Conservation (phyloP, 2,888 invertebrate species). For the Dasypolia templi region DNA sequence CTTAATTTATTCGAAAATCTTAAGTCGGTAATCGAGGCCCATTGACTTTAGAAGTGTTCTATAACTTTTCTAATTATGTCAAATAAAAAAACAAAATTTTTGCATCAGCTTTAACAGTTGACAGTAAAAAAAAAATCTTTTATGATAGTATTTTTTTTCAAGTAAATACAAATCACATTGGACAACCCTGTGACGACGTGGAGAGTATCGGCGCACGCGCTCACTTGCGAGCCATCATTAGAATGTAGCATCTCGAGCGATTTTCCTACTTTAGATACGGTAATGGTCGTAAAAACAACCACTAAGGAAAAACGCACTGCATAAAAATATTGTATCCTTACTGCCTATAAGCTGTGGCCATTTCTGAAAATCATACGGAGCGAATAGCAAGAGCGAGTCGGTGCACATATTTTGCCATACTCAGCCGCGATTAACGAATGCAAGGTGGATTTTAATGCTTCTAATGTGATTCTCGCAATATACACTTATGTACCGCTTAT, state of each 20-base stretch:
- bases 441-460: slow-evolving; percentile 88
- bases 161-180: slow-evolving; percentile 22
- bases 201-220: slow-evolving; percentile 88
- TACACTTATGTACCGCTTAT: slow-evolving; percentile 81
- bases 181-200: slow-evolving; percentile 75
- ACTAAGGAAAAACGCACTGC: slow-evolving; percentile 85
- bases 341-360: slow-evolving; percentile 86
- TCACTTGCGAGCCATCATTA: slow-evolving; percentile 85
- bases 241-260: slow-evolving; percentile 89
- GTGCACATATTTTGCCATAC: slow-evolving; percentile 89
- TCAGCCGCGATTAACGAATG: slow-evolving; percentile 86
- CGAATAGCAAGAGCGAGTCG: slow-evolving; percentile 83
- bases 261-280: slow-evolving; percentile 90
- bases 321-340: slow-evolving; percentile 90
- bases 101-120: neutral
- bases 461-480: slow-evolving; percentile 88
- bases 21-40: no score
- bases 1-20: neutral
- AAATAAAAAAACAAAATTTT: neutral
- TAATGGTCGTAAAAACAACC: slow-evolving; percentile 87
- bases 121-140: no score
- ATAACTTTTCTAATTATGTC: neutral
- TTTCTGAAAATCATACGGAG: slow-evolving; percentile 91
- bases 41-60: neutral
- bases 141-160: no score